Percentiles rank a stretch among this genome's conserved stretches.
These are phyloP conservation scores for Pithecia hirsuta DNA, from an alignment of 2,797 vertebrate genomes.

Conservation along the genomic window DNA sequence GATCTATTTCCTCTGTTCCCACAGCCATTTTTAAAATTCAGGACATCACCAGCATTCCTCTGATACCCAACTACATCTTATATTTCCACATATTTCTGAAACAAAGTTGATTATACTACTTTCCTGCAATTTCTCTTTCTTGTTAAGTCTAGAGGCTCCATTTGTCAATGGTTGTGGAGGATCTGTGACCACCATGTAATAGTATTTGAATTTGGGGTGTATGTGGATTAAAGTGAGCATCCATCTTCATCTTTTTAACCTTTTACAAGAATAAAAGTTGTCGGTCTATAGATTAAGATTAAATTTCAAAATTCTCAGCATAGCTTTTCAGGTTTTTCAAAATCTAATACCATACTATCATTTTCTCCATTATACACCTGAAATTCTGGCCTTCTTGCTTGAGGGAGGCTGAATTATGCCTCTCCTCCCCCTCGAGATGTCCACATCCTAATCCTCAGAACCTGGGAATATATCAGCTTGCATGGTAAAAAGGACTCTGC, in stretches of 20 bases:
- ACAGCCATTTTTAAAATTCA: background rate
- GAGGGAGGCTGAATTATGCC: background rate
- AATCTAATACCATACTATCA: background rate
- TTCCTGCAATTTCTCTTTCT: background rate
- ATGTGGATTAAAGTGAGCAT: background rate
- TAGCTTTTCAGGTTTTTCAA: background rate
- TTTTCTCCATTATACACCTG: background rate
- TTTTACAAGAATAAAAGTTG: background rate
- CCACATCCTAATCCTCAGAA: background rate
- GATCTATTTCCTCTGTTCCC: background rate
- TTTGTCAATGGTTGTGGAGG: background rate
- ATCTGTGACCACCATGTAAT: background rate
- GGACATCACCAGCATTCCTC: background rate
- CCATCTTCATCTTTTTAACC: background rate
- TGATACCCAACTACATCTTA: background rate
- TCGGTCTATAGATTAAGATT: background rate
- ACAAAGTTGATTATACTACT: background rate
- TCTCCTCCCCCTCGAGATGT: background rate
- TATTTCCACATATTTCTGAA: background rate
- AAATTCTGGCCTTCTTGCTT: background rate
- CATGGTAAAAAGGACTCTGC: background rate
- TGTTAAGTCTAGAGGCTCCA: background rate
- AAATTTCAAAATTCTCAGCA: slow-evolving; percentile 20
- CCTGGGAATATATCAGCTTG: background rate
- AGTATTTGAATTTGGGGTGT: background rate